Conservation (phyloP, 2,797 vertebrate species). For the Anolis apletophallus region DNA sequence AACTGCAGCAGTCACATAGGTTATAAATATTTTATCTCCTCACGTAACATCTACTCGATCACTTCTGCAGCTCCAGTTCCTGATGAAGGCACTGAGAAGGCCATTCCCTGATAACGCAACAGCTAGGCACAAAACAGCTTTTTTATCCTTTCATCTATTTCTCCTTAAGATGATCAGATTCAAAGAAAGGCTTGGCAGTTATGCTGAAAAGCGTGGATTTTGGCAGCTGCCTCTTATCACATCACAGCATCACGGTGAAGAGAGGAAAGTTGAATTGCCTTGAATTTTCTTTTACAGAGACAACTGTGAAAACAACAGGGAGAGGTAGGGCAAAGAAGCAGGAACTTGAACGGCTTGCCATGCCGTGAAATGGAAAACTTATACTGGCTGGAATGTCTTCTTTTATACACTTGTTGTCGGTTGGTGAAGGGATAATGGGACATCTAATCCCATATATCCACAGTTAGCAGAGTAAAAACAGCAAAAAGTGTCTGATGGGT, state of each 20-base stretch:
- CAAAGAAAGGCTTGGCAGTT: not conserved
- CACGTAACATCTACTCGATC: not conserved
- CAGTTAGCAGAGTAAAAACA: too few species aligned
- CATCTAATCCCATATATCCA: too few species aligned
- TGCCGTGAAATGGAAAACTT: not conserved
- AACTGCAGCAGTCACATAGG: not conserved
- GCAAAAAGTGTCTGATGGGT: too few species aligned
- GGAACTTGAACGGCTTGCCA: too few species aligned
- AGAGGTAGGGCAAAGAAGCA: not conserved
- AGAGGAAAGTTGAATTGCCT: not conserved
- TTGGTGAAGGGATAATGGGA: too few species aligned
- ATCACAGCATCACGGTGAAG: not conserved
- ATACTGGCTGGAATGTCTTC: not conserved
- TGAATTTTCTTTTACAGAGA: not conserved
- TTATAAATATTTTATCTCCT: not conserved
- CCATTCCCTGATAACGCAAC: not conserved
- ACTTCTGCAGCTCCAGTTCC: not conserved
- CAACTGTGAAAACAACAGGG: not conserved
- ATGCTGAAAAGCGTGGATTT: not conserved
- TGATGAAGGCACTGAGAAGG: not conserved
- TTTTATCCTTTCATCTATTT: not conserved
- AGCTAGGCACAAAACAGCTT: not conserved
- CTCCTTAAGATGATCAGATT: not conserved
- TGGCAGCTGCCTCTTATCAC: not conserved
- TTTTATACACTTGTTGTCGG: not conserved